A percentile compares a stretch with the other conserved stretches of the same genome.
These are phyloP conservation scores for Calephelis nemesis DNA, from an alignment of 1,140 invertebrate genomes.

Conservation along the genomic window DNA sequence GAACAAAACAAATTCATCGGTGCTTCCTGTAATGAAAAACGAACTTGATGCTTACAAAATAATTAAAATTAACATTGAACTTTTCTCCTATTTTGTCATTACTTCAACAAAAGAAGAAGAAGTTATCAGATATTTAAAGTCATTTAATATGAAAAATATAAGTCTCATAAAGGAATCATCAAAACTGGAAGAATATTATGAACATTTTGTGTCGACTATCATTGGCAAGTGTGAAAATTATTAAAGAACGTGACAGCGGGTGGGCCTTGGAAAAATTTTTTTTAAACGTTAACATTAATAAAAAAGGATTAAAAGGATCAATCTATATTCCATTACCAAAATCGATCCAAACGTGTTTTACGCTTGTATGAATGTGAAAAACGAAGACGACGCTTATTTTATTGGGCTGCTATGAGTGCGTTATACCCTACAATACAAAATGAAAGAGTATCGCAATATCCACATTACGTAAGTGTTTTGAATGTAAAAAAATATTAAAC, in stretches of 20 bases:
- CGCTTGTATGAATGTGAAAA: conserved; percentile 21
- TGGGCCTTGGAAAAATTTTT: conserved; percentile 12
- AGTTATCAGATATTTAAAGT: conserved; percentile 8
- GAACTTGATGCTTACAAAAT: neutral
- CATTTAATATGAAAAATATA: conserved; percentile 1
- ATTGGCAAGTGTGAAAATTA: neutral
- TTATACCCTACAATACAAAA: conserved; percentile 20
- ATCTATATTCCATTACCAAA: conserved; percentile 22
- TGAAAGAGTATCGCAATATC: conserved; percentile 17
- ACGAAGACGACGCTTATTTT: conserved; percentile 27
- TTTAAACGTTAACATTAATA: conserved; percentile 27
- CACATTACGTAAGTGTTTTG: conserved; percentile 28
- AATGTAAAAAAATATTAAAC: conserved; percentile 24
- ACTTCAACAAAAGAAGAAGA: neutral
- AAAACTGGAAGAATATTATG: conserved; percentile 1
- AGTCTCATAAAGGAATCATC: neutral
- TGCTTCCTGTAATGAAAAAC: neutral
- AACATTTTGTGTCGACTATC: neutral
- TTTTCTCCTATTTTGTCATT: conserved; percentile 4
- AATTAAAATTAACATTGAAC: conserved; percentile 5
- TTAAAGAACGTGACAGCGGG: conserved; percentile 15
- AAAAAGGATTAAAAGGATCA: neutral
- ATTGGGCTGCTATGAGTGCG: conserved; percentile 18
- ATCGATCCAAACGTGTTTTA: conserved; percentile 7
- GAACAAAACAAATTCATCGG: neutral